Base-by-base conservation (phyloP, 1,140 invertebrate species). In the Brachionus rubens region DNA sequence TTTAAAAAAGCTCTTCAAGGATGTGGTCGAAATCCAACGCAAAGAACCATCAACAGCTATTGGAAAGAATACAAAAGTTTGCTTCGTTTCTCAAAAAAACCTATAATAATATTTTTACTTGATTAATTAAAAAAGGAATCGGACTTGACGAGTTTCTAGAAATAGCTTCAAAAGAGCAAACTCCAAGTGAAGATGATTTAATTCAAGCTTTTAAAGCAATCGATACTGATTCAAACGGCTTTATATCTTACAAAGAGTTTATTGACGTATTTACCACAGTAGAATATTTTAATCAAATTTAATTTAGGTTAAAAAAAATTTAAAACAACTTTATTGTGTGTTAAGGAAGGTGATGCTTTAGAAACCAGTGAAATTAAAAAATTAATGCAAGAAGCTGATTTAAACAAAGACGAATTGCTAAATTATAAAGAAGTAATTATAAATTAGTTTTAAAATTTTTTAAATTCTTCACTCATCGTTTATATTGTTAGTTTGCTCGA, bases 71-170 rank as follows among this genome's bases (percentile, higher is more conserved):
- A 50, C 19, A 50, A 48, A 4, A 21, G 68, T 72, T 21, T 36
- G 16, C 10, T 36, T 48, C 21, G 1, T 68, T 48, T 68, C 9
- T 21, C 47, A 30, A 70, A 47, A 5, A 33, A 19, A 43, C 28
- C 10, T n/a, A 5, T 19, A 36, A 36, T 7, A 33, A 62, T 19
- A 16, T 5, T 41, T n/a, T 62, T 19, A 16, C n/a, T n/a, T n/a
- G n/a, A n/a, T n/a, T n/a, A n/a, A n/a, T n/a, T 9, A 62, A 70
- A 46, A 30, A n/a, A 72, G 68, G 50, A 33, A 72, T 72, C 10
- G 68, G 47, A 36, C 19, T 72, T 3, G 30, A 48, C 16, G 21
- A 30, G 4, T 72, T 72, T 50, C 36, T 26, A 50, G 24, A 72
- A 50, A 72, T 72, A 19, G 46, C 68, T 4, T 14, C 28, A 0